Evolutionary conservation across 2,797 vertebrate species (phyloP), one percentile per base, ranked within the genome.

Genomic region (Delichon dasypus): DNA sequence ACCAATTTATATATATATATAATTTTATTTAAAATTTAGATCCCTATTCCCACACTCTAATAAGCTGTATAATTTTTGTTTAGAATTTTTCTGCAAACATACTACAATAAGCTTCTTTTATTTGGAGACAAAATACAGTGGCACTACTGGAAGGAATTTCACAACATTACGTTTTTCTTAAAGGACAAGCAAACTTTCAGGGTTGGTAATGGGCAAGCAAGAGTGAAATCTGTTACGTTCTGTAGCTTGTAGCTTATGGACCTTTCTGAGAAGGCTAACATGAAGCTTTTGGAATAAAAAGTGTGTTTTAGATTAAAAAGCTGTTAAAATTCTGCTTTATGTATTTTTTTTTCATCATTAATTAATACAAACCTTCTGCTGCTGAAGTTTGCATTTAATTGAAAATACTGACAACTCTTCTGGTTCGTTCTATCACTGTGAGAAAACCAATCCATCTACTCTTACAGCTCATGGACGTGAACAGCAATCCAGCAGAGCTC

Each of bases 21-120:
- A 99, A 98, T 98, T 99, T 99, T 99, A 99, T 99, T 99, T 99
- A 99, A 99, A 99, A 99, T 99, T 99, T 99, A 99, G 98, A 99
- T 98, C 98, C 98, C 99, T 98, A 99, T 99, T 98, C 99, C 98
- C 98, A 99, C 98, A 99, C 99, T 98, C 98, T 99, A 99, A 98
- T 99, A 99, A 99, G 99, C 98, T 99, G 98, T 99, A 99, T 98
- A 99, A 98, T 98, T 98, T 98, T 98, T 98, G 98, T 98, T 98
- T 98, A 98, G 97, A 98, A 97, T 97, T 98, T 98, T 99, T 98
- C 98, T 98, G 98, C 98, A 98, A 98, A 98, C 98, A 98, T 98
- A 98, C 98, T 98, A 98, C 98, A 98, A 98, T 98, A 98, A 98
- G 98, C 98, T 98, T 98, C 97, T 98, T 98, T 98, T 99, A 98